Conservation (phyloP, 2,797 vertebrate species). For the Gymnoscopelus microlampas region DNA sequence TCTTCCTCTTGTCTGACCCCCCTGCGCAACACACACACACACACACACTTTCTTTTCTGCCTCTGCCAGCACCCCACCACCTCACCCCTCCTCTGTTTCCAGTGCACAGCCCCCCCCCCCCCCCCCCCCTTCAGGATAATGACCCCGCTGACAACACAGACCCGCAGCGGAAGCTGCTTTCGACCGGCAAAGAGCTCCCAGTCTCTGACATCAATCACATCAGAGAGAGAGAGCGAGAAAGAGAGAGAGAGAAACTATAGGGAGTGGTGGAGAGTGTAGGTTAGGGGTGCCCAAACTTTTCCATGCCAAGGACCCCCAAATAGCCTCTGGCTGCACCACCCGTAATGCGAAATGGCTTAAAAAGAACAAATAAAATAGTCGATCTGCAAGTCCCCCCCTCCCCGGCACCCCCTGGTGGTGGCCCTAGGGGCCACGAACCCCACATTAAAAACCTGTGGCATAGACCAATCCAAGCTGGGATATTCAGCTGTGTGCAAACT, state of each 20-base stretch:
- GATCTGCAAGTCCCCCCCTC: no score
- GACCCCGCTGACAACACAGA: conserved; percentile 73
- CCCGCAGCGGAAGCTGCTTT: conserved; percentile 70
- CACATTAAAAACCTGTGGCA: no score
- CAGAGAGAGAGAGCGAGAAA: conserved; percentile 17
- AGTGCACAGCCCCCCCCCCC: conserved; percentile 58
- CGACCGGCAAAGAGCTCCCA: conserved; percentile 66
- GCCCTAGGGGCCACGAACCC: no score
- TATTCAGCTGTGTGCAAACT: conserved; percentile 65
- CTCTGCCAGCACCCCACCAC: conserved; percentile 26
- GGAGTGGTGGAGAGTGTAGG: conserved; percentile 6
- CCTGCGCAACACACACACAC: background rate
- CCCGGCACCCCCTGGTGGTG: no score
- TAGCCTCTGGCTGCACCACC: no score
- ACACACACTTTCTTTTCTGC: conserved; percentile 28
- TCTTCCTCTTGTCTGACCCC: conserved; percentile 25
- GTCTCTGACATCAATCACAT: conserved; percentile 78
- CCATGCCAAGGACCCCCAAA: no score
- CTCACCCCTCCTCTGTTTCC: conserved; percentile 39
- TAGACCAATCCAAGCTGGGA: conserved; percentile 22
- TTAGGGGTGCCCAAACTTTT: no score
- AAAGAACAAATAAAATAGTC: no score
- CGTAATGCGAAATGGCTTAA: no score
- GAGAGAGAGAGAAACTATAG: conserved; percentile 10
- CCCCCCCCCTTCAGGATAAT: conserved; percentile 67